Percentiles rank a stretch among this genome's conserved stretches.
Conservation (phyloP, 2,888 invertebrate genomes). For the Trachelus tabidus region DNA sequence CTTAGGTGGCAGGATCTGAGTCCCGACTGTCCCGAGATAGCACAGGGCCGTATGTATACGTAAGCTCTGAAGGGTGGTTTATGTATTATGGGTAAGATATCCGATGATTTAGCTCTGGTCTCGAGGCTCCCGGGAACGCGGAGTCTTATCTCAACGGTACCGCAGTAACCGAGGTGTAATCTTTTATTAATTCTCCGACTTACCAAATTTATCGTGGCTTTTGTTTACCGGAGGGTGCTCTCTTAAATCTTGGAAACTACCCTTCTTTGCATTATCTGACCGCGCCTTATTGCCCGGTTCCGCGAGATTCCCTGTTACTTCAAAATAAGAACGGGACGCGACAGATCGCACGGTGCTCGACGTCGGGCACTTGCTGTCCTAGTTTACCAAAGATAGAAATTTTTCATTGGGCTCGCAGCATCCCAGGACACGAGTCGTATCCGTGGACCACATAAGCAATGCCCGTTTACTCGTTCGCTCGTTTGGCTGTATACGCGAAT, state of each 20-base stretch:
- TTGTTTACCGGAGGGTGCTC: conserved; percentile 57
- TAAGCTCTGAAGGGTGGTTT: conserved; percentile 65
- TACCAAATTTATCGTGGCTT: conserved; percentile 65
- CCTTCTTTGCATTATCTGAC: conserved; percentile 35
- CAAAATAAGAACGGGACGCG: too few relatives aligned
- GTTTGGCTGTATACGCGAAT: conserved; percentile 43
- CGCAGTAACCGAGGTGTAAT: conserved; percentile 62
- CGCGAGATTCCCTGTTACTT: background rate
- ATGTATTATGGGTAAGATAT: conserved; percentile 66
- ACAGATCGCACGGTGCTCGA: too few relatives aligned
- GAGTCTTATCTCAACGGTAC: conserved; percentile 32
- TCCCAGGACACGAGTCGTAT: too few relatives aligned
- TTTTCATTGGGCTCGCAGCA: too few relatives aligned
- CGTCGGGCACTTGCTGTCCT: too few relatives aligned
- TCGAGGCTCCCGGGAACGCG: conserved; percentile 41
- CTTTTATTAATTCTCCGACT: conserved; percentile 67
- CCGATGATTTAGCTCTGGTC: conserved; percentile 65
- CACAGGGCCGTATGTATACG: conserved; percentile 44
- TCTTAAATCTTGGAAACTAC: conserved; percentile 54
- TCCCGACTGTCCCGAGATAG: conserved; percentile 12
- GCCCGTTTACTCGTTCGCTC: too few relatives aligned
- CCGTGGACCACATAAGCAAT: too few relatives aligned
- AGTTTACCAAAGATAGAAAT: too few relatives aligned
- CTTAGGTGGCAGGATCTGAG: background rate
- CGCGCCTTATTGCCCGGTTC: conserved; percentile 2